These are phyloP conservation scores for Vireo altiloquus DNA, from an alignment of 2,113 vertebrate genomes.

Conservation along the genomic window DNA sequence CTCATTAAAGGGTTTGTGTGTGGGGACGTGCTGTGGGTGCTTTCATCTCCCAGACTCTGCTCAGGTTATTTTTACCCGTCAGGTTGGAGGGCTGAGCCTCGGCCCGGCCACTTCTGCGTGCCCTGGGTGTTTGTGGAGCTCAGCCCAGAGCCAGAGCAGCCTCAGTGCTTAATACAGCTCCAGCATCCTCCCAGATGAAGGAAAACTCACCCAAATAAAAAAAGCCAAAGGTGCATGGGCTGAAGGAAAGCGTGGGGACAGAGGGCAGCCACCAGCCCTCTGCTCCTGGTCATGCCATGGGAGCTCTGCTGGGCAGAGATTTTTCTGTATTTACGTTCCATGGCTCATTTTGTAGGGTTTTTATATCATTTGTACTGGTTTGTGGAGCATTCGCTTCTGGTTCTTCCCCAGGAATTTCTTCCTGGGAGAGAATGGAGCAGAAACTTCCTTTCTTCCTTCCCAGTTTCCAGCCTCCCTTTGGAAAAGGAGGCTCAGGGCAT, in stretches of 20 bases:
- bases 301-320: not conserved
- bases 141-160: not conserved
- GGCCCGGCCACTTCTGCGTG: not conserved
- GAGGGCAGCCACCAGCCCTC: not conserved
- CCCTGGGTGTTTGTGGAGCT: not conserved
- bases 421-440: not conserved
- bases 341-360: not conserved
- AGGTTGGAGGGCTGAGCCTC: not conserved
- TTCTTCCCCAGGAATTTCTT: not conserved
- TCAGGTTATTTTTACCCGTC: not conserved
- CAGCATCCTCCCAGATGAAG: not conserved
- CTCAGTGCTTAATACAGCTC: not conserved
- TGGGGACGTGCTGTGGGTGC: not conserved
- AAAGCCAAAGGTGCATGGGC: not conserved
- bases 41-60: not conserved
- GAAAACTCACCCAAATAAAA: not conserved
- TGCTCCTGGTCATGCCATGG: fast-evolving
- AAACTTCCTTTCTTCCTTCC: not conserved
- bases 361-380: not conserved
- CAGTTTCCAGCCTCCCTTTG: not conserved
- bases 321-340: not conserved
- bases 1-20: not conserved
- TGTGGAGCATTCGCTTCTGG: not conserved
- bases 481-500: not conserved
- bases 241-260: not conserved